Conservation (phyloP, 2,113 vertebrate genomes). For the Aegithalos caudatus region DNA sequence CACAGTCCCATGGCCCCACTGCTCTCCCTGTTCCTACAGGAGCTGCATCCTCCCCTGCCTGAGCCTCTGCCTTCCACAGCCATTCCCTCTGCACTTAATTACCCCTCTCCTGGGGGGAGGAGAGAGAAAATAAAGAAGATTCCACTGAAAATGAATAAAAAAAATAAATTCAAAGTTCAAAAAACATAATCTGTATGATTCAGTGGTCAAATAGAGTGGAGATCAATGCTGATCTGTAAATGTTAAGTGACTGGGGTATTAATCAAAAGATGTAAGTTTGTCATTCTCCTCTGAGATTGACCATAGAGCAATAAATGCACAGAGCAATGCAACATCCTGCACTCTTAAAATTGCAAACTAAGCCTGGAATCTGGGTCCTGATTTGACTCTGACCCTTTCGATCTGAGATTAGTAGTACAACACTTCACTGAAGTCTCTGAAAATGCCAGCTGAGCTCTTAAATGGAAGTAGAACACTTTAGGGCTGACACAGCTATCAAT, state of each 20-base stretch:
- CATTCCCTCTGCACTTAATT: neutral
- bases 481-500: neutral
- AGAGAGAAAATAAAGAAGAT: neutral
- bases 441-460: neutral
- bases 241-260: neutral
- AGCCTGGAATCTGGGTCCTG: neutral
- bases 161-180: neutral
- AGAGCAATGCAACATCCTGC: neutral
- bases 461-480: neutral
- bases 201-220: neutral
- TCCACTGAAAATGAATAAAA: neutral
- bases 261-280: neutral
- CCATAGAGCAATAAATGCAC: neutral
- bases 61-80: neutral
- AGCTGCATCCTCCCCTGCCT: neutral
- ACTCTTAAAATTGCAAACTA: neutral
- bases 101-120: fast-evolving
- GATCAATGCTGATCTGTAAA: neutral
- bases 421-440: neutral
- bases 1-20: neutral
- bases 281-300: neutral
- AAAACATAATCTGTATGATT: neutral
- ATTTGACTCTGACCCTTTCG: neutral
- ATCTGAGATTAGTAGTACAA: neutral
- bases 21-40: neutral